These are phyloP conservation scores for Stenodema calcarata DNA, from an alignment of 2,888 invertebrate species.

Conservation along the genomic window DNA sequence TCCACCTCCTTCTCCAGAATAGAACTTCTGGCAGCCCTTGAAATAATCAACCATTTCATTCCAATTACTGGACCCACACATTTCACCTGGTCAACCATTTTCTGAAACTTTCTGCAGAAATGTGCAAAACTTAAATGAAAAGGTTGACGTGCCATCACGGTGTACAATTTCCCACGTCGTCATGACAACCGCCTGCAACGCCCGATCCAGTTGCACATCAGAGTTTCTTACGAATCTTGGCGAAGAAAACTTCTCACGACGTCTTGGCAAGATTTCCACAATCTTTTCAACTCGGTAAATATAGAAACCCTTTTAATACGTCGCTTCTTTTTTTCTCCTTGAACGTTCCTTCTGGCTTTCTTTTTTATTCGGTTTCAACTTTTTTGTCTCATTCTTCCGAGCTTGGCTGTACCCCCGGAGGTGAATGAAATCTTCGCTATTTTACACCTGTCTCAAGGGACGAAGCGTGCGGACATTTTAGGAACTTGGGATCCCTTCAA, in stretches of 20 bases:
- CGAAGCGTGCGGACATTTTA: neutral
- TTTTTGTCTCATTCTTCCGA: neutral
- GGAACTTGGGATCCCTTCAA: neutral
- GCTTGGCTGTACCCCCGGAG: neutral
- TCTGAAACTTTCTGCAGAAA: no score
- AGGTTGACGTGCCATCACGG: no score
- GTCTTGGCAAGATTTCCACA: neutral
- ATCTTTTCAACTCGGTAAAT: neutral
- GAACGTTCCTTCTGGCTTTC: neutral
- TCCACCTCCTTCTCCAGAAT: no score
- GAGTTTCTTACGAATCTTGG: neutral
- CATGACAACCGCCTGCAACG: neutral
- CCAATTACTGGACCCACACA: no score
- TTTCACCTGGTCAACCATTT: no score
- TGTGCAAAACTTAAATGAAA: no score
- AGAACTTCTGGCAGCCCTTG: no score
- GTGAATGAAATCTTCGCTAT: neutral
- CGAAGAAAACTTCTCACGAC: neutral
- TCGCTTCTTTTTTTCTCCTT: neutral
- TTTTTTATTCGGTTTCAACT: neutral
- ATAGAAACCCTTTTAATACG: neutral
- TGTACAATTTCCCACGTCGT: neutral
- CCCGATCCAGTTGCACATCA: neutral
- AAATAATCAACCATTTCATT: no score
- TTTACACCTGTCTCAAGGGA: neutral